Conservation (phyloP, 2,888 invertebrate genomes). For the Periphyllus acericola region DNA sequence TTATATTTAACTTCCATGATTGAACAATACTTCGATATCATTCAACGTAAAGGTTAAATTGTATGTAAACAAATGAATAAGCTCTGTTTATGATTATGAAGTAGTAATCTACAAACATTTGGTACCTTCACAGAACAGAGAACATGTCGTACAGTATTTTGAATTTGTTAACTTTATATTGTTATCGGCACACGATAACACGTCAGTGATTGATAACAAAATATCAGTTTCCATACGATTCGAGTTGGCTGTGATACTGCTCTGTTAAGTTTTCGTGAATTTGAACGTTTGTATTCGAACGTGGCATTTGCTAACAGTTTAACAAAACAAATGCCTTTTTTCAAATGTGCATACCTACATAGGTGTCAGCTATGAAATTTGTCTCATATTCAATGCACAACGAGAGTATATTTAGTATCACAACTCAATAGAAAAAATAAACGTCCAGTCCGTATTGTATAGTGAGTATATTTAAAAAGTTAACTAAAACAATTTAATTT, state of each 20-base stretch:
- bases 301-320: background rate
- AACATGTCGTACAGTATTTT: no score
- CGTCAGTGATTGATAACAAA: conserved; percentile 5
- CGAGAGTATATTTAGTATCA: background rate
- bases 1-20: no score
- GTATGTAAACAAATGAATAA: no score
- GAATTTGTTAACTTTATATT: no score
- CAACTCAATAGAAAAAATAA: background rate
- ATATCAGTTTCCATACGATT: background rate
- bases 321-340: background rate
- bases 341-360: background rate
- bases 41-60: no score
- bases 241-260: background rate
- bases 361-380: background rate
- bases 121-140: no score
- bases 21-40: no score
- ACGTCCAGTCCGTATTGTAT: background rate
- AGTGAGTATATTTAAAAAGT: background rate
- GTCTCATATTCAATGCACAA: background rate
- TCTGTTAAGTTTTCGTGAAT: background rate
- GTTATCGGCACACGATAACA: background rate
- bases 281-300: background rate
- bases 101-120: no score
- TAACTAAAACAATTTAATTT: no score
- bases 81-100: no score